These are phyloP conservation scores for Pseudochirops cupreus DNA, from an alignment of 2,797 vertebrate species.

Conservation along the genomic window DNA sequence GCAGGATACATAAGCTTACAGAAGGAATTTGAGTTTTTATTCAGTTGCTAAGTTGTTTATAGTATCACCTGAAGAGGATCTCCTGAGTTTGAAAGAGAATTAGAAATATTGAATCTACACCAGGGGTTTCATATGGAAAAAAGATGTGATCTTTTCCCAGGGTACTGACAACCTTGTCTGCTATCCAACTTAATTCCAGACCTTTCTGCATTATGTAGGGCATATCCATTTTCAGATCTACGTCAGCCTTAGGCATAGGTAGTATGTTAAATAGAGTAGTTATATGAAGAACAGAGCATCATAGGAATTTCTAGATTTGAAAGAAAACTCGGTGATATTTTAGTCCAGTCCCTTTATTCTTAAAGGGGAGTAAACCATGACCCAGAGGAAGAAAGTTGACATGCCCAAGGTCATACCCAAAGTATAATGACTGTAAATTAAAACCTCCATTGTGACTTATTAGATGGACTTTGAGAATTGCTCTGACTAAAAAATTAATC, in stretches of 20 bases:
- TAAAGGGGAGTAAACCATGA: background rate
- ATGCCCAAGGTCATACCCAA: background rate
- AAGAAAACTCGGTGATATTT: background rate
- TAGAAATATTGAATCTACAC: background rate
- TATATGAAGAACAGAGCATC: background rate
- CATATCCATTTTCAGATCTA: background rate
- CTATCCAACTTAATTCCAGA: background rate
- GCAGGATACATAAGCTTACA: background rate
- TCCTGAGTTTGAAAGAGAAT: background rate
- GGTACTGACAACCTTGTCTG: background rate
- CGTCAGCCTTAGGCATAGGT: background rate
- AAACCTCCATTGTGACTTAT: background rate
- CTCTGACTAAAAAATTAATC: background rate
- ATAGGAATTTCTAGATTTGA: background rate
- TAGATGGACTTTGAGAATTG: background rate
- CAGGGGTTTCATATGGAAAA: background rate
- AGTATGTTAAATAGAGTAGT: background rate
- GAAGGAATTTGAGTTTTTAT: background rate
- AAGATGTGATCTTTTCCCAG: background rate
- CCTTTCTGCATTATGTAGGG: background rate
- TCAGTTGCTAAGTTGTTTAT: conserved; percentile 29
- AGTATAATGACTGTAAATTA: background rate
- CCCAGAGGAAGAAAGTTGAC: background rate
- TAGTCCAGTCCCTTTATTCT: background rate
- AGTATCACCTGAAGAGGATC: background rate